Percentiles rank a stretch among this genome's conserved stretches.
phyloP scores from a whole-genome alignment of 2,797 vertebrate species.

The Brachyrhaphis roseni region DNA sequence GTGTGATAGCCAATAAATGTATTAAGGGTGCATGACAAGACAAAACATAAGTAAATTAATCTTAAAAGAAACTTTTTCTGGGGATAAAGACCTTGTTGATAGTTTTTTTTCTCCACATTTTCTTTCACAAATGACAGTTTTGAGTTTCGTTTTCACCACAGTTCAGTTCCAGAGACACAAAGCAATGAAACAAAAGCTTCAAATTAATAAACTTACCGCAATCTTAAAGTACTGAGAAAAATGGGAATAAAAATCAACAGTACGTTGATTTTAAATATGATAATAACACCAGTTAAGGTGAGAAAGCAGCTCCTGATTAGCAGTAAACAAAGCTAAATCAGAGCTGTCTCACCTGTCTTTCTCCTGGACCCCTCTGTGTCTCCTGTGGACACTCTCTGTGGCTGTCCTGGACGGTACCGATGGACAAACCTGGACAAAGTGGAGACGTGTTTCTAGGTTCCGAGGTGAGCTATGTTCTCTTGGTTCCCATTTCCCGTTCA shows the following conservation, averaged over 20 bases:
- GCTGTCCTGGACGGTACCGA: constrained; percentile 16
- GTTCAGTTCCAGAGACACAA: not conserved
- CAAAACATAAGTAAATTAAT: not conserved
- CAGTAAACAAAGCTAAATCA: not conserved
- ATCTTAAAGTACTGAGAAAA: not conserved
- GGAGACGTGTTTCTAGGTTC: constrained; percentile 20
- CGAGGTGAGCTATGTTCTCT: constrained; percentile 33
- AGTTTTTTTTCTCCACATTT: not conserved
- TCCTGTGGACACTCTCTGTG: constrained; percentile 1
- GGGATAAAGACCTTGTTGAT: not conserved
- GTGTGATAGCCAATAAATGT: not conserved
- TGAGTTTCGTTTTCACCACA: constrained; percentile 12
- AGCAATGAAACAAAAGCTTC: not conserved
- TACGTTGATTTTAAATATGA: not conserved
- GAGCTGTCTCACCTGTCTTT: constrained; percentile 33
- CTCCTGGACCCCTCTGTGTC: not conserved
- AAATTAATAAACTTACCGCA: not conserved
- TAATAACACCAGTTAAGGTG: not conserved
- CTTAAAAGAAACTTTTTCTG: not conserved
- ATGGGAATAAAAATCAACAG: not conserved
- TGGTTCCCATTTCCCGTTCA: constrained; percentile 67
- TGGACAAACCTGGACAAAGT: constrained; percentile 2
- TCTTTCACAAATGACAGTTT: not conserved
- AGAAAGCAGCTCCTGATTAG: not conserved
- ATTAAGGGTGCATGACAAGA: too few relatives aligned